These are phyloP conservation scores for Coendou prehensilis DNA, from an alignment of 2,797 vertebrate genomes.

Conservation along the genomic window DNA sequence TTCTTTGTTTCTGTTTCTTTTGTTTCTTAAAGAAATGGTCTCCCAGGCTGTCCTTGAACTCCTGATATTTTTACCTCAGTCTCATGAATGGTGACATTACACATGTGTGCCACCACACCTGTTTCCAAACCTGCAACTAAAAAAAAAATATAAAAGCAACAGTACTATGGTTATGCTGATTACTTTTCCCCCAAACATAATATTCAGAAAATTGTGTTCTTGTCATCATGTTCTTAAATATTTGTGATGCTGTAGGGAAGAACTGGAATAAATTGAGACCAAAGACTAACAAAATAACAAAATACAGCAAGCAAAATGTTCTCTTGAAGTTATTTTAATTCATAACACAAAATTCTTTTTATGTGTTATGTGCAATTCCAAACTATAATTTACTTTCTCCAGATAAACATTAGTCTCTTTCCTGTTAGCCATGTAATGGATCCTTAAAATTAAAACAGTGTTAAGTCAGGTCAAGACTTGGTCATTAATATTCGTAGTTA, in stretches of 20 bases:
- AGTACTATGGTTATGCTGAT: background rate
- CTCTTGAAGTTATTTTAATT: background rate
- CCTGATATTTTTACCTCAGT: background rate
- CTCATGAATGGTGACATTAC: background rate
- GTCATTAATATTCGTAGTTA: background rate
- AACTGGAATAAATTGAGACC: background rate
- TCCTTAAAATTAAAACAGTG: conserved; percentile 8
- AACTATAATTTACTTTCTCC: background rate
- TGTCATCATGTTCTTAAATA: background rate
- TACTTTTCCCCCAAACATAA: background rate
- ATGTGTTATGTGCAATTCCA: background rate
- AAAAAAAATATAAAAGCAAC: rapidly evolving
- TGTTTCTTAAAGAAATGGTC: background rate
- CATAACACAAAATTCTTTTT: background rate
- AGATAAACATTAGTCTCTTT: background rate
- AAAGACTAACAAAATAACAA: background rate
- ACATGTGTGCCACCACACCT: background rate
- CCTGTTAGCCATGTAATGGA: background rate
- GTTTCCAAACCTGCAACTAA: background rate
- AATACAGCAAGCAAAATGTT: background rate
- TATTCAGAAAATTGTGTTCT: background rate
- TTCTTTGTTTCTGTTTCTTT: background rate
- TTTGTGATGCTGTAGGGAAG: background rate
- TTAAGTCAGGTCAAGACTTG: background rate
- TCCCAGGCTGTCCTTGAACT: background rate